Evolutionary conservation across 1,140 invertebrate species (phyloP).

Genomic region (Ips nitidus): DNA sequence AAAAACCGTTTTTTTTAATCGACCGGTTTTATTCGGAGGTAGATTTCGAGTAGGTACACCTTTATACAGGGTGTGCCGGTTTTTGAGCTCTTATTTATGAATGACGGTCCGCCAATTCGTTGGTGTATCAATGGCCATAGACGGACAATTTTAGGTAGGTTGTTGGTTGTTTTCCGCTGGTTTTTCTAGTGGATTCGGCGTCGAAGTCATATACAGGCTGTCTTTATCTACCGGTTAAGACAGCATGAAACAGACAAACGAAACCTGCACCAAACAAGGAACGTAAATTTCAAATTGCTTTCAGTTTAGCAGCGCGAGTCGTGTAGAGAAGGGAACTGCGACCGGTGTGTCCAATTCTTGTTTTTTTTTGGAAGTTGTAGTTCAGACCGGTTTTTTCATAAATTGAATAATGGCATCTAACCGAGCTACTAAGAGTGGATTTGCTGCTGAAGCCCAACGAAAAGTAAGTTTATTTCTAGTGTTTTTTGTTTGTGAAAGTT

Average conservation of each 20-base stretch:
- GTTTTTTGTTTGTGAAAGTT: too few species aligned
- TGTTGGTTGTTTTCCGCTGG: background rate
- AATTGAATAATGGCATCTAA: conserved; percentile 72
- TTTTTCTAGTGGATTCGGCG: background rate
- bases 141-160: background rate
- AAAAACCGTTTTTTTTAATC: background rate
- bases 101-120: too few species aligned
- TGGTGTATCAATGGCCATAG: too few species aligned
- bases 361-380: conserved; percentile 1
- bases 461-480: conserved; percentile 63
- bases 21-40: conserved; percentile 14
- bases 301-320: conserved; percentile 16
- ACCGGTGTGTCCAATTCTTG: background rate
- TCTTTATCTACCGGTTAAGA: conserved; percentile 16
- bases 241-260: background rate
- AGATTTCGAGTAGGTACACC: too few species aligned
- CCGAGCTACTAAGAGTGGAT: conserved; percentile 90
- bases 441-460: conserved; percentile 88
- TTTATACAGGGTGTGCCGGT: too few species aligned
- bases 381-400: conserved; percentile 9
- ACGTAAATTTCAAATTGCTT: conserved; percentile 14
- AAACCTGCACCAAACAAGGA: conserved; percentile 23
- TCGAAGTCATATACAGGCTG: too few species aligned
- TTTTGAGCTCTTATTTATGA: too few species aligned
- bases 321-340: conserved; percentile 1